Evolutionary conservation across 2,888 invertebrate species (phyloP).

Genomic region (Drosophila setosimentum): DNA sequence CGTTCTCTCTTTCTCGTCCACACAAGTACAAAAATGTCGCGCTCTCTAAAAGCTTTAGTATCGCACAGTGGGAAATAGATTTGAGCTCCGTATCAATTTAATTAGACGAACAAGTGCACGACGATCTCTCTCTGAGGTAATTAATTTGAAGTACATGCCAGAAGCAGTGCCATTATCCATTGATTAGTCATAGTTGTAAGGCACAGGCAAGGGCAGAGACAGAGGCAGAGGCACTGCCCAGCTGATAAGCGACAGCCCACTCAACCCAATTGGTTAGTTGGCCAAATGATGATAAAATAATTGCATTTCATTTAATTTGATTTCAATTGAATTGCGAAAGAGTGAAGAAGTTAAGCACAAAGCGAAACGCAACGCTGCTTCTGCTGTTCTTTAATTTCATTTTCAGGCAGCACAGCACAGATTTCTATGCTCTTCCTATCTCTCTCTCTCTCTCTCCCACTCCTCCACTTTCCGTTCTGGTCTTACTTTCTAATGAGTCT

Average conservation of each 20-base stretch:
- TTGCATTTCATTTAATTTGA: constrained; percentile 79
- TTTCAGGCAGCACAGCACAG: constrained; percentile 49
- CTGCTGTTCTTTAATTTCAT: constrained; percentile 61
- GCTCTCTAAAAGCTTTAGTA: constrained; percentile 23
- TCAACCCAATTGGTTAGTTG: constrained; percentile 76
- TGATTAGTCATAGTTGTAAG: constrained; percentile 54
- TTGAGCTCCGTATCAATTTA: constrained; percentile 51
- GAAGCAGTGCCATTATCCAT: constrained; percentile 46
- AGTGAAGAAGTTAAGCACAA: constrained; percentile 36
- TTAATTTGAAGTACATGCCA: constrained; percentile 59
- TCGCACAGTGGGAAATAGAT: constrained; percentile 40
- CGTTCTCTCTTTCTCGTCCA: background rate
- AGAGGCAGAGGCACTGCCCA: constrained; percentile 11
- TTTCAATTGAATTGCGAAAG: constrained; percentile 44
- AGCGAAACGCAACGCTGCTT: constrained; percentile 32
- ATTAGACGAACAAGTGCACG: constrained; percentile 48
- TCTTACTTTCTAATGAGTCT: constrained; percentile 75
- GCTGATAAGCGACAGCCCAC: constrained; percentile 68
- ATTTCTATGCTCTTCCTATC: constrained; percentile 39
- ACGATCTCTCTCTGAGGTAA: constrained; percentile 48
- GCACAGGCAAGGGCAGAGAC: background rate
- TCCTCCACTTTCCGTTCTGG: constrained; percentile 49
- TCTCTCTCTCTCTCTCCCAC: background rate
- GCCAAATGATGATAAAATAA: constrained; percentile 73
- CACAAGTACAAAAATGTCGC: constrained; percentile 5